phyloP scores from a whole-genome alignment of 2,113 vertebrate species.

The Monopterus albus region DNA sequence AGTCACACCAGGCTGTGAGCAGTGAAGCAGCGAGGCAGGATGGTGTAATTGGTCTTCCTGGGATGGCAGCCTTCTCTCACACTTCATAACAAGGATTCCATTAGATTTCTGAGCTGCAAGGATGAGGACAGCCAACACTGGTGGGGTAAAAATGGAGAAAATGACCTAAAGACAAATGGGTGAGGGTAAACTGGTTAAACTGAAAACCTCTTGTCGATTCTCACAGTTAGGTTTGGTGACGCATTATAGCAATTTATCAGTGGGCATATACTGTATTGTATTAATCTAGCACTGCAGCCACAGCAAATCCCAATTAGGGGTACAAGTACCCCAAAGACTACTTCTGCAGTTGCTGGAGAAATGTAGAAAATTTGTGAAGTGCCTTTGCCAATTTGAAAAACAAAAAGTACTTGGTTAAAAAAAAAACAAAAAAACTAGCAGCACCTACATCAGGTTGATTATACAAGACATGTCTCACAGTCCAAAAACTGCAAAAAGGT shows the following conservation, averaged over 20 bases:
- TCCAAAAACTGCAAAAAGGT: no score
- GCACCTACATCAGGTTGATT: no score
- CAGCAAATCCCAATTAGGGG: background rate
- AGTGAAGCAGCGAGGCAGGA: conserved; percentile 41
- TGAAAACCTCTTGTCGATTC: background rate
- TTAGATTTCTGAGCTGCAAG: conserved; percentile 37
- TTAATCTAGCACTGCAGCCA: background rate
- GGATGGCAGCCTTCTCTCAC: conserved; percentile 57
- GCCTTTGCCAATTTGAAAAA: background rate
- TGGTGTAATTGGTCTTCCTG: conserved; percentile 75
- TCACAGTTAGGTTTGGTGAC: background rate
- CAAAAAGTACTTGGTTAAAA: background rate
- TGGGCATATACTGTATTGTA: no score
- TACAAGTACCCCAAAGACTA: background rate
- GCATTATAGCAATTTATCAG: background rate
- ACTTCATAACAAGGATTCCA: conserved; percentile 64
- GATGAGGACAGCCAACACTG: background rate
- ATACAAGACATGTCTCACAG: no score
- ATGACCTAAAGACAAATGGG: conserved; percentile 2
- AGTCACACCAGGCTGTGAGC: conserved; percentile 52
- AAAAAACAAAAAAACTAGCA: no score
- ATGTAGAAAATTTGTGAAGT: background rate
- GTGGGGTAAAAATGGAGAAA: background rate
- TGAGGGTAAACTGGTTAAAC: background rate
- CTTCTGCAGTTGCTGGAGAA: background rate